These are phyloP conservation scores for Cheilosia vulpina DNA, from an alignment of 2,888 invertebrate species.

Conservation along the genomic window DNA sequence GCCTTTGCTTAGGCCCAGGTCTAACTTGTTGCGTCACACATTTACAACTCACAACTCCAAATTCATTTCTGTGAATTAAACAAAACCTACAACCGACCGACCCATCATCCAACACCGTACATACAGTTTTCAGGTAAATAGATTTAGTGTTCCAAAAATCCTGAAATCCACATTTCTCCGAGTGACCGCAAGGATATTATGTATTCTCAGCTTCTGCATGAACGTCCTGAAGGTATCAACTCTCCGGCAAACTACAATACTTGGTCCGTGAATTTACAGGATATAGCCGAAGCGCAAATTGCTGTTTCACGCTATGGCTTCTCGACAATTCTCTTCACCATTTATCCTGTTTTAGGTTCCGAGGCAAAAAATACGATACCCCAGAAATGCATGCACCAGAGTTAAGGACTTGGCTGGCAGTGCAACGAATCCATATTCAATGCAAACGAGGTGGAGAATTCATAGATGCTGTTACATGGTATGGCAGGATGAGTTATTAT, in stretches of 20 bases:
- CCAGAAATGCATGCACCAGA: neutral
- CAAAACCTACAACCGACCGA: slow-evolving; percentile 63
- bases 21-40: no score
- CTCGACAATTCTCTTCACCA: slow-evolving; percentile 39
- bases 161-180: slow-evolving; percentile 33
- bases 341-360: slow-evolving; percentile 48
- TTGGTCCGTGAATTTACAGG: slow-evolving; percentile 37
- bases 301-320: slow-evolving; percentile 61
- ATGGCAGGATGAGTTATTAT: slow-evolving; percentile 59
- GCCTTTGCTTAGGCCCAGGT: no score
- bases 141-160: slow-evolving; percentile 45
- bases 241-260: slow-evolving; percentile 12
- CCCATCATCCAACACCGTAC: slow-evolving; percentile 42
- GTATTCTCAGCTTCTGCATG: slow-evolving; percentile 32
- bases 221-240: slow-evolving; percentile 32
- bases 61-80: slow-evolving; percentile 57
- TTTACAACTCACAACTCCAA: neutral
- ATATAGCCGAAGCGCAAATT: slow-evolving; percentile 55
- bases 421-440: slow-evolving; percentile 40
- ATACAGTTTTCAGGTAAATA: slow-evolving; percentile 3
- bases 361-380: slow-evolving; percentile 11
- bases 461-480: slow-evolving; percentile 36
- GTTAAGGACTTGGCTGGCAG: slow-evolving; percentile 5
- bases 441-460: slow-evolving; percentile 40
- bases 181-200: slow-evolving; percentile 54